Percentiles rank a stretch among this genome's conserved stretches.
Evolutionary conservation across 2,797 vertebrate species (phyloP).

Genomic region (Falco concolor): DNA sequence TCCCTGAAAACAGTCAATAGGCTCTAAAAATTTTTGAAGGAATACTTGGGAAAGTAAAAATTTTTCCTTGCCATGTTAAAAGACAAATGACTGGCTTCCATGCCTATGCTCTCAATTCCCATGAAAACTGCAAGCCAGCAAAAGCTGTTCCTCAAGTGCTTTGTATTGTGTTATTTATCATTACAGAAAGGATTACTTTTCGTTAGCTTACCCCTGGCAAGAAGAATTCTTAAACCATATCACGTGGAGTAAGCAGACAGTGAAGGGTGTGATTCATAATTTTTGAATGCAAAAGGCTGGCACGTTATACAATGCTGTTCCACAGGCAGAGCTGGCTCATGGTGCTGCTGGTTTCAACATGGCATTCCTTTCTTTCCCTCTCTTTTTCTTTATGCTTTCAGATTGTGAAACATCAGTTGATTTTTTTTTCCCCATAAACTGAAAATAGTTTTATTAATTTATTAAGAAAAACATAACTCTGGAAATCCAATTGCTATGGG

Average conservation of each 20-base stretch:
- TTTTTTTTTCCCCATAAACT: neutral
- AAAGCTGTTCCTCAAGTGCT: neutral
- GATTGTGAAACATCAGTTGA: neutral
- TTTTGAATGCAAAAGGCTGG: neutral
- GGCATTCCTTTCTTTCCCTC: neutral
- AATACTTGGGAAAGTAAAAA: neutral
- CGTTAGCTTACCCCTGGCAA: neutral
- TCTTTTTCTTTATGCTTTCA: neutral
- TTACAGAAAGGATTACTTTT: neutral
- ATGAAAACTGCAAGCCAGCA: neutral
- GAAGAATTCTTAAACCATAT: neutral
- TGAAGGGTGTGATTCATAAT: constrained; percentile 16
- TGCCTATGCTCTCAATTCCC: neutral
- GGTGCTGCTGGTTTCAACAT: neutral
- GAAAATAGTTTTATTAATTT: neutral
- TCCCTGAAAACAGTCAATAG: neutral
- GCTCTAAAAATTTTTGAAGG: neutral
- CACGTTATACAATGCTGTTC: neutral
- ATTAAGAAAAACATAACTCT: neutral
- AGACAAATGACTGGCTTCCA: neutral
- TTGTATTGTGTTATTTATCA: neutral
- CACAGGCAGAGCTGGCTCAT: neutral
- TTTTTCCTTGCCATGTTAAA: neutral
- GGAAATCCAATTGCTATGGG: neutral
- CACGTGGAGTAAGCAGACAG: neutral